Evolutionary conservation across 2,797 vertebrate genomes (phyloP), one percentile per base, ranked within the genome.

Genomic region (Platalea minor): DNA sequence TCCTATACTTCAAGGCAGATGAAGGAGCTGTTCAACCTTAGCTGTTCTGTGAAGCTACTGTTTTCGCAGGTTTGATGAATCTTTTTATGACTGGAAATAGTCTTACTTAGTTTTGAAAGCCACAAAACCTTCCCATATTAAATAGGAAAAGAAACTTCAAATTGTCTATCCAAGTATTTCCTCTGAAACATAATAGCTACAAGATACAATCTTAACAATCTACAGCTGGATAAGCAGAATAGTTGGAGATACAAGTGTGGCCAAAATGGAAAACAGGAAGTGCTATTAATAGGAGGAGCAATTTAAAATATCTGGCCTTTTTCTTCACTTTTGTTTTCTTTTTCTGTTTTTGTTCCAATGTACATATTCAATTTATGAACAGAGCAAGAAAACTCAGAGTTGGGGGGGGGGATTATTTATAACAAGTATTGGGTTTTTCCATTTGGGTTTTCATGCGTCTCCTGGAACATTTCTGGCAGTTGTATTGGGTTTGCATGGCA

Each of bases 161-260:
- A 89, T 73, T 91, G 79, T 57, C 87, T 92, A n/a, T 72, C 33
- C 37, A 83, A 69, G 61, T 79, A 80, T 89, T 94, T 96, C 61
- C 79, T 93, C 53, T 91, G 76, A 91, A 76, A 54, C 43, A 69
- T 94, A 93, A 89, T 88, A 95, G 51, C 53, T 50, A 61, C 68
- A 69, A 92, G 94, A 91, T 95, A 76, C 21, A 76, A 80, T 91
- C 91, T 78, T 91, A 94, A 95, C 33, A 96, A 75, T 48, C 37
- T 89, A n/a, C 88, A 92, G 75, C 89, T 96, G 86, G 70, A 74
- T 94, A 95, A 95, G 89, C 88, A 85, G 57, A 91, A 80, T n/a
- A 88, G 41, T 88, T 89, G 43, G 63, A 91, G 77, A 88, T 93
- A 85, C 17, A 86, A 81, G 41, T 20, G 45, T 9, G 8, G 57